phyloP scores from a whole-genome alignment of 2,888 invertebrate species.

The Cosmia trapezina region DNA sequence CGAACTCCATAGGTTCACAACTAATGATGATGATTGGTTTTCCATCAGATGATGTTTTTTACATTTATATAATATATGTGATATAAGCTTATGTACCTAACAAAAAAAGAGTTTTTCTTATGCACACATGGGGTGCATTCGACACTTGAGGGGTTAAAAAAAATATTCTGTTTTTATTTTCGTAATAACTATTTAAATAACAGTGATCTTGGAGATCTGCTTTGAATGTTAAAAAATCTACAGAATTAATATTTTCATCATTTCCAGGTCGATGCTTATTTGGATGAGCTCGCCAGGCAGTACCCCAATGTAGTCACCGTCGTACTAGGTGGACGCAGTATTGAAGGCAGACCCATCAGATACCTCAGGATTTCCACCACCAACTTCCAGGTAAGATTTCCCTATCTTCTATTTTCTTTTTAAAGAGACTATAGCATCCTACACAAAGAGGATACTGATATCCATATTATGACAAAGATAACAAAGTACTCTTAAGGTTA shows the following conservation, averaged over 20 bases:
- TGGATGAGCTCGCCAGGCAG: conserved; percentile 74
- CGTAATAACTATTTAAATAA: neutral
- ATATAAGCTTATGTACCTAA: no score
- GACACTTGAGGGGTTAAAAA: no score
- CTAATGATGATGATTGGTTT: no score
- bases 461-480: neutral
- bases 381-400: conserved; percentile 80
- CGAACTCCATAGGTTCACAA: no score
- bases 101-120: no score
- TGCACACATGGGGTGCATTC: no score
- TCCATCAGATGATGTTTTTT: no score
- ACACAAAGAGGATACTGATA: neutral
- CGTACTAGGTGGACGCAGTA: conserved; percentile 87
- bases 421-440: neutral
- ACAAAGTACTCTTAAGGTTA: neutral
- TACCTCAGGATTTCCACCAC: conserved; percentile 90
- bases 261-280: conserved; percentile 80
- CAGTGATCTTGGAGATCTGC: neutral
- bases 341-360: conserved; percentile 90
- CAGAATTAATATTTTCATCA: neutral
- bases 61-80: no score
- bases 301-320: conserved; percentile 77
- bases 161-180: no score
- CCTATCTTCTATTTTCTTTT: neutral
- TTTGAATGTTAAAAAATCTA: neutral